Percentiles rank a stretch among this genome's conserved stretches.
Evolutionary conservation across 92 coral and sea anemone species (phyloP).

Genomic region (Siderastrea radians): DNA sequence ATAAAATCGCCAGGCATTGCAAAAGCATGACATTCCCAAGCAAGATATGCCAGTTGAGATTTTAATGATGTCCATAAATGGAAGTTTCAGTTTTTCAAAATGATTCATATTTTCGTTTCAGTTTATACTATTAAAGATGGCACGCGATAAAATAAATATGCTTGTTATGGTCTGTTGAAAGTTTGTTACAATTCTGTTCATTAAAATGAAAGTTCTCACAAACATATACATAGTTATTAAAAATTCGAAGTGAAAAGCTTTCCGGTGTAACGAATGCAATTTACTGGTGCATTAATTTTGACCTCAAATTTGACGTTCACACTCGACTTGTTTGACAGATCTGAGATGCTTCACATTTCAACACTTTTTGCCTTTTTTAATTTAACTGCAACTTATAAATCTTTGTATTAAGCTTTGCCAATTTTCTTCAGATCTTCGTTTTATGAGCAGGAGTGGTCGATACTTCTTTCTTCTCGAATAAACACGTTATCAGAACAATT

Average conservation of each 20-base stretch:
- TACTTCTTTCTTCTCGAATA: too few relatives aligned
- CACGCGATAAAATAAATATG: neutral
- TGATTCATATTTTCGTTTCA: neutral
- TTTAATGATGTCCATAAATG: neutral
- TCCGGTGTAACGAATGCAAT: too few relatives aligned
- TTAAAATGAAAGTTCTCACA: neutral
- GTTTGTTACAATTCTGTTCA: neutral
- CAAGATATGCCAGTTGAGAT: neutral
- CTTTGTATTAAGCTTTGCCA: too few relatives aligned
- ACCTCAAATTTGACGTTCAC: neutral
- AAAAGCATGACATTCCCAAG: neutral
- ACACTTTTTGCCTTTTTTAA: too few relatives aligned
- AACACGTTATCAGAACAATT: too few relatives aligned
- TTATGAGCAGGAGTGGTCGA: too few relatives aligned
- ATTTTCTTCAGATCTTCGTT: too few relatives aligned
- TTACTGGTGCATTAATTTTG: neutral
- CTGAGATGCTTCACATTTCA: too few relatives aligned
- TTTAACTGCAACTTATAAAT: too few relatives aligned
- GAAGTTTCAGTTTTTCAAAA: neutral
- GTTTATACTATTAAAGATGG: neutral
- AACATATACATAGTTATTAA: neutral
- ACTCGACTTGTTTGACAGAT: too few relatives aligned
- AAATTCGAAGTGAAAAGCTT: too few relatives aligned
- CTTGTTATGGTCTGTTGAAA: neutral
- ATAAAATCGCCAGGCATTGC: slow-evolving; percentile 1